Conservation (phyloP, 2,888 invertebrate species). For the Diloba caeruleocephala region DNA sequence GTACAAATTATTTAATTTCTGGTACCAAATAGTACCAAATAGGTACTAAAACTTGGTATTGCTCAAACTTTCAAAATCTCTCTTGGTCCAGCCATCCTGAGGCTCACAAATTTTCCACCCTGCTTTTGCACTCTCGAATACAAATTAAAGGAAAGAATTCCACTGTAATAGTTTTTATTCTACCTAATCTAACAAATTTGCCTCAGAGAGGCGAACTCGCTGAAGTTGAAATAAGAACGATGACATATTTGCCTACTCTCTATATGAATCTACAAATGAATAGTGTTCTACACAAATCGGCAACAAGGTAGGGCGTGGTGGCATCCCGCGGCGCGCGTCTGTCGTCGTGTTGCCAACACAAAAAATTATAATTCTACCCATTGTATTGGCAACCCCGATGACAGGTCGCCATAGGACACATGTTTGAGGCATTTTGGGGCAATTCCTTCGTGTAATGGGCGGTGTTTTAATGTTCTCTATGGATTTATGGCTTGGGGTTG, state of each 20-base stretch:
- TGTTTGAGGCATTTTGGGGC: slow-evolving; percentile 87
- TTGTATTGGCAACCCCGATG: slow-evolving; percentile 86
- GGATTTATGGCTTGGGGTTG: slow-evolving; percentile 80
- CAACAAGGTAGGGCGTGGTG: slow-evolving; percentile 83
- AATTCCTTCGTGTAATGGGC: slow-evolving; percentile 85
- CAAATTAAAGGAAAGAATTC: too few relatives aligned
- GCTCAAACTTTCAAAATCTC: too few relatives aligned
- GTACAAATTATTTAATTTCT: too few relatives aligned
- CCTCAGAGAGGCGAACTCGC: slow-evolving; percentile 35
- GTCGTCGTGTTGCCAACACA: slow-evolving; percentile 86
- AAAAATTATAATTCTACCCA: slow-evolving; percentile 81
- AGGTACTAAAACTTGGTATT: too few relatives aligned
- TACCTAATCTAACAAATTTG: too few relatives aligned
- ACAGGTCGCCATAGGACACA: slow-evolving; percentile 88
- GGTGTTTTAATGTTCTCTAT: slow-evolving; percentile 83
- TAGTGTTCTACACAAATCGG: slow-evolving; percentile 84
- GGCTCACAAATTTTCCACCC: too few relatives aligned
- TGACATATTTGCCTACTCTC: slow-evolving; percentile 27
- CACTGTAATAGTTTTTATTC: too few relatives aligned
- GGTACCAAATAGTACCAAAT: too few relatives aligned
- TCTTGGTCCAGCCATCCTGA: too few relatives aligned
- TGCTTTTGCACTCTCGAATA: too few relatives aligned
- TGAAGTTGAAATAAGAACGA: background rate
- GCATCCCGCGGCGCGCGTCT: slow-evolving; percentile 85
- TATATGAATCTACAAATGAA: slow-evolving; percentile 71